Evolutionary conservation across 2,888 invertebrate species (phyloP).

Genomic region (Erebia epiphron): DNA sequence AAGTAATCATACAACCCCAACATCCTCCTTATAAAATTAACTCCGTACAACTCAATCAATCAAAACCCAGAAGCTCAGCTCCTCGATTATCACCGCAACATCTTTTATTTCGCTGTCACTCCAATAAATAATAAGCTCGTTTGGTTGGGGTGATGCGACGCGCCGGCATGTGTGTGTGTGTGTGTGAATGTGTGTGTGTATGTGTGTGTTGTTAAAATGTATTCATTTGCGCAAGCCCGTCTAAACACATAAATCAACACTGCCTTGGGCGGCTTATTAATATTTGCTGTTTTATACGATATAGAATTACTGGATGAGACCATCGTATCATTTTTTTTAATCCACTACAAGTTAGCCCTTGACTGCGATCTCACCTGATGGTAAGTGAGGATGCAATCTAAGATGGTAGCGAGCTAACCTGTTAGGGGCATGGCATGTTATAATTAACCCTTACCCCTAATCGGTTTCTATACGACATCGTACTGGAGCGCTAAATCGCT

Average conservation of each 20-base stretch:
- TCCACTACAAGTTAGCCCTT: too few species aligned
- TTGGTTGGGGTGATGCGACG: conserved; percentile 51
- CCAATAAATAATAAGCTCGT: conserved; percentile 62
- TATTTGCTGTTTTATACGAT: conserved; percentile 58
- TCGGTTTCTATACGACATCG: too few species aligned
- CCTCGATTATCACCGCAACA: conserved; percentile 32
- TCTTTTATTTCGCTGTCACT: conserved; percentile 36
- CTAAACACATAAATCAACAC: conserved; percentile 76
- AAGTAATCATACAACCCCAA: not conserved
- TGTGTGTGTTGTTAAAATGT: conserved; percentile 70
- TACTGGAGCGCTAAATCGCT: too few species aligned
- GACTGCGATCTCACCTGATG: too few species aligned
- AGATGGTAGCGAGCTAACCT: too few species aligned
- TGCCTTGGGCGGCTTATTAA: conserved; percentile 76
- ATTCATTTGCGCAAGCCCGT: conserved; percentile 63
- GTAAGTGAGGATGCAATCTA: too few species aligned
- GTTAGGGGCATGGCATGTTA: too few species aligned
- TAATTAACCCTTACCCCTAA: too few species aligned
- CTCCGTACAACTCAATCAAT: conserved; percentile 21
- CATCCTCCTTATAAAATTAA: conserved; percentile 25
- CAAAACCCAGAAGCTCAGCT: conserved; percentile 25
- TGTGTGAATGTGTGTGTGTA: conserved; percentile 57
- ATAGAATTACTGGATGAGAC: conserved; percentile 47
- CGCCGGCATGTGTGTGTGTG: conserved; percentile 50
- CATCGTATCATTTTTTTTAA: too few species aligned